phyloP scores from a whole-genome alignment of 35 echinoderm and acorn worm genomes.

The Acanthaster planci region DNA sequence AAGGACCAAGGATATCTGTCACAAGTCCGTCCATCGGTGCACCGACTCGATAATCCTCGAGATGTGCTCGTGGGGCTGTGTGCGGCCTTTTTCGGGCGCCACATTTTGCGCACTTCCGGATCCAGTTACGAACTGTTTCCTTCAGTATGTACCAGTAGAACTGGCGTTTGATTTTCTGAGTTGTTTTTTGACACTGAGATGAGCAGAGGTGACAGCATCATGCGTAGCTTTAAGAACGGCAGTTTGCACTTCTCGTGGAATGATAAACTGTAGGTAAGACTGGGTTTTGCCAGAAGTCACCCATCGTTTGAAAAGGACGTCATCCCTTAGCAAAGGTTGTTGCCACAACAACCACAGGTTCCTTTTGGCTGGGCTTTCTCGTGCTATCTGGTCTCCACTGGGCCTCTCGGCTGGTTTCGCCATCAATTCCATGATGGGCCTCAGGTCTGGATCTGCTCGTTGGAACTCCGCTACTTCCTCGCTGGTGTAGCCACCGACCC shows the following conservation, averaged over 20 bases:
- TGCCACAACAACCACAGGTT: conserved; percentile 31
- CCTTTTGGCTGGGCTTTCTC: neutral
- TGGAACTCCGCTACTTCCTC: conserved; percentile 6
- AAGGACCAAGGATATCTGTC: conserved; percentile 56
- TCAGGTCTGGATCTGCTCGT: conserved; percentile 30
- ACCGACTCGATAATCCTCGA: neutral
- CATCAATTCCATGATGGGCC: neutral
- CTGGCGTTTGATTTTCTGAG: neutral
- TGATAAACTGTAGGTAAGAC: neutral
- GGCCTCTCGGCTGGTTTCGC: neutral
- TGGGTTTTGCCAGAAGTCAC: neutral
- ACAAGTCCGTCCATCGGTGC: conserved; percentile 56
- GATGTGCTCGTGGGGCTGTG: conserved; percentile 28
- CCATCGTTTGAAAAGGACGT: conserved; percentile 17
- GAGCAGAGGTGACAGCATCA: conserved; percentile 27
- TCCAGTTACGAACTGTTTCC: conserved; percentile 22
- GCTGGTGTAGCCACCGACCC: neutral
- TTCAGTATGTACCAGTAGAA: conserved; percentile 46
- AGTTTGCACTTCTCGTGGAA: neutral
- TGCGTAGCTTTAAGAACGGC: neutral
- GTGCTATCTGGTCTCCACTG: neutral
- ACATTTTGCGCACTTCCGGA: conserved; percentile 25
- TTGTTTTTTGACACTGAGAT: conserved; percentile 32
- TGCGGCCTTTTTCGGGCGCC: conserved; percentile 45
- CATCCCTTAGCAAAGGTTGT: neutral